Evolutionary conservation across 2,113 vertebrate genomes (phyloP).

Genomic region (Oreochromis niloticus): DNA sequence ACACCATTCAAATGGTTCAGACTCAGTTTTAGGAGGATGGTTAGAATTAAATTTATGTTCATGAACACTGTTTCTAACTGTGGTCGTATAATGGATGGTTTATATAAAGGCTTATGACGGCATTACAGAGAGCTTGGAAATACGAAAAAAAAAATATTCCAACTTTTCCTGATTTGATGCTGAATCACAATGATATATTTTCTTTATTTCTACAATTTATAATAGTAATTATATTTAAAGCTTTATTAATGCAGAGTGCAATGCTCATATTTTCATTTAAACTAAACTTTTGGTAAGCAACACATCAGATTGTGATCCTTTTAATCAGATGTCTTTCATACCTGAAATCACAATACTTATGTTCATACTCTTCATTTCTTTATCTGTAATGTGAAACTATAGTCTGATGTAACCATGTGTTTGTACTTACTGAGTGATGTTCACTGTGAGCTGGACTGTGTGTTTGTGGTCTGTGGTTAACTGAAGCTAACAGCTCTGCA

Average conservation of each 20-base stretch:
- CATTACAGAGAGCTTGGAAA: not conserved
- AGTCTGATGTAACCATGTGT: not conserved
- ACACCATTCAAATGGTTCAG: not conserved
- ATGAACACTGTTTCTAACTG: too few species aligned
- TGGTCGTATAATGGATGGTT: not conserved
- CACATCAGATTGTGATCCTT: not conserved
- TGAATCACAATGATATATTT: not conserved
- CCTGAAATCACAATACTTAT: not conserved
- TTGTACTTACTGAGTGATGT: not conserved
- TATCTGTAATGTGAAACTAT: not conserved
- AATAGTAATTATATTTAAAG: not conserved
- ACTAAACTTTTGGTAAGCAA: accelerated
- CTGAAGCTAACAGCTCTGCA: not conserved
- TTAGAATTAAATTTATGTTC: not conserved
- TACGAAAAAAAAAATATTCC: not conserved
- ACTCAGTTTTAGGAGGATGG: not conserved
- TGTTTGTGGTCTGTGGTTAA: not conserved
- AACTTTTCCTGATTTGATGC: not conserved
- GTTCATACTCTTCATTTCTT: not conserved
- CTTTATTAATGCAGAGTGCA: not conserved
- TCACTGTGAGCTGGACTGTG: not conserved
- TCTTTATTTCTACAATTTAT: not conserved
- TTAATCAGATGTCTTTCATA: not conserved
- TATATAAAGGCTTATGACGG: not conserved
- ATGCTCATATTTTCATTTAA: not conserved